Conservation (phyloP, 2,113 vertebrate genomes). For the Psammodynastes pulverulentus region DNA sequence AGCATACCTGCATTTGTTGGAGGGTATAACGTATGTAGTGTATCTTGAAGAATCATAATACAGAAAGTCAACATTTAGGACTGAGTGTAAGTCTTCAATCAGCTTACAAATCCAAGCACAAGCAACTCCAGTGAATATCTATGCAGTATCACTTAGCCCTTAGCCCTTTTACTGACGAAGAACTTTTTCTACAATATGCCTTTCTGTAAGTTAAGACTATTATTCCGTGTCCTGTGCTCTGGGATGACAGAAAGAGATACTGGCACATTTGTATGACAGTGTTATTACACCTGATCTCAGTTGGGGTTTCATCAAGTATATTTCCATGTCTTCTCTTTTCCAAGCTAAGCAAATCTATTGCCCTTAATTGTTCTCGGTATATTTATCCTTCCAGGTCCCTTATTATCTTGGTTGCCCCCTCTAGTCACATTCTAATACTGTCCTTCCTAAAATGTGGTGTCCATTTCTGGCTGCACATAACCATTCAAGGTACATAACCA, state of each 20-base stretch:
- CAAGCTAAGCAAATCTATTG: not conserved
- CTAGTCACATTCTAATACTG: not conserved
- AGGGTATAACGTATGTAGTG: not conserved
- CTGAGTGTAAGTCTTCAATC: not conserved
- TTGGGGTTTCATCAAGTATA: not conserved
- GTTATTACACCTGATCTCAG: not conserved
- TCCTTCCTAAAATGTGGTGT: not conserved
- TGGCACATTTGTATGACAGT: not conserved
- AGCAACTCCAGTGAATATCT: not conserved
- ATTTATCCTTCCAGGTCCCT: not conserved
- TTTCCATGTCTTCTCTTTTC: not conserved
- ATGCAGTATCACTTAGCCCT: not conserved
- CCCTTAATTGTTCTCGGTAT: not conserved
- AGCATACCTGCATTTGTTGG: not conserved
- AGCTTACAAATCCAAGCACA: not conserved
- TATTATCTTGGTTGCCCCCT: not conserved
- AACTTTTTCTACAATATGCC: not conserved
- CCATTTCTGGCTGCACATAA: not conserved
- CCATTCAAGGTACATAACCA: not conserved
- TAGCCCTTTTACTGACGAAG: not conserved
- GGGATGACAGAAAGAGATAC: not conserved
- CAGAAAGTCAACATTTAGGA: not conserved
- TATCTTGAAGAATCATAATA: not conserved
- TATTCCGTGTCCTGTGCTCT: not conserved
- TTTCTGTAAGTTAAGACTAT: not conserved